Evolutionary conservation across 2,888 invertebrate species (phyloP).

Genomic region (Caenorhabditis sp.): DNA sequence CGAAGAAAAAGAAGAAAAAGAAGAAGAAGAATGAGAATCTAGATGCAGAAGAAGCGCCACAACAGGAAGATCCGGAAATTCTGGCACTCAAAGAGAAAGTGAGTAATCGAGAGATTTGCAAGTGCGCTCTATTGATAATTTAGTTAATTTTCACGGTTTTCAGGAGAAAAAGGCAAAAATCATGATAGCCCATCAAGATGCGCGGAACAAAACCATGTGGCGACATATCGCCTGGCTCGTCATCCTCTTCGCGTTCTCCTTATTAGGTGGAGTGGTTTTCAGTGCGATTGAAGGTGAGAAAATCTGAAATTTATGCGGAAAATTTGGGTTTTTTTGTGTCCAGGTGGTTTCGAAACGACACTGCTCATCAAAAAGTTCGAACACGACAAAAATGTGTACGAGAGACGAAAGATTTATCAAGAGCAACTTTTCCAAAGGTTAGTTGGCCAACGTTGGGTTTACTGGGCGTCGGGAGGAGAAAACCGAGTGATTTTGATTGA

Average conservation of each 20-base stretch:
- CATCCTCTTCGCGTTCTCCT: conserved; percentile 73
- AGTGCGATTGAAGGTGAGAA: conserved; percentile 78
- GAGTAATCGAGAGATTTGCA: too few species aligned
- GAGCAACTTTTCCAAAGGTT: conserved; percentile 72
- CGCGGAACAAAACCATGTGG: conserved; percentile 74
- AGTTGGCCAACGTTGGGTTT: not conserved
- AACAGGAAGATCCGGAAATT: conserved; percentile 58
- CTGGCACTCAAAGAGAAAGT: conserved; percentile 47
- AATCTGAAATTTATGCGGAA: too few species aligned
- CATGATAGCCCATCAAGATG: conserved; percentile 66
- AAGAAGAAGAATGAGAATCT: conserved; percentile 61
- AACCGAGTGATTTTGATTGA: too few species aligned
- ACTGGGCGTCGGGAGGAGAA: not conserved
- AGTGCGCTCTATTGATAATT: not conserved
- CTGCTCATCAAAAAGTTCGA: conserved; percentile 67
- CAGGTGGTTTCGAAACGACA: conserved; percentile 73
- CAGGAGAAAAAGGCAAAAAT: conserved; percentile 64
- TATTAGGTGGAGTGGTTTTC: conserved; percentile 74
- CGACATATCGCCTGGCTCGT: conserved; percentile 71
- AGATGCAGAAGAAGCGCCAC: conserved; percentile 58
- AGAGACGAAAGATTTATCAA: conserved; percentile 71
- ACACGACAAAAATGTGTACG: conserved; percentile 69
- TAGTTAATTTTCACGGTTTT: not conserved
- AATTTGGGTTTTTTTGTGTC: too few species aligned
- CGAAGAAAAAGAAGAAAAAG: conserved; percentile 62